Percentiles rank a stretch among this genome's conserved stretches.
These are phyloP conservation scores for Myotis myotis DNA, from an alignment of 2,797 vertebrate genomes.

Conservation along the genomic window DNA sequence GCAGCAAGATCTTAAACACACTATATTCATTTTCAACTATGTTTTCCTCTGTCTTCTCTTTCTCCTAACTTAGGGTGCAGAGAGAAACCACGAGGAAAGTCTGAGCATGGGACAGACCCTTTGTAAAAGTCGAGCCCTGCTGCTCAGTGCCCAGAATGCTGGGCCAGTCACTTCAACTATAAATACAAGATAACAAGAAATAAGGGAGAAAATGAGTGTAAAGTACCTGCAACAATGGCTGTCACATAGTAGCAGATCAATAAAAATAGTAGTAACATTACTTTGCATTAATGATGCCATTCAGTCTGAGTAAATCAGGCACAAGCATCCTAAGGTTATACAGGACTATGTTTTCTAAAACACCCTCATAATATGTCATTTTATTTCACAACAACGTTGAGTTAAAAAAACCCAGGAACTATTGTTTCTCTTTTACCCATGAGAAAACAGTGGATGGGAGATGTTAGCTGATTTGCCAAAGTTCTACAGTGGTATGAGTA, in stretches of 20 bases:
- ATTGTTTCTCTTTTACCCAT: not conserved
- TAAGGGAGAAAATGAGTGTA: not conserved
- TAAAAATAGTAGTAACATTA: not conserved
- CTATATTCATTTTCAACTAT: not conserved
- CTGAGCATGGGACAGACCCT: not conserved
- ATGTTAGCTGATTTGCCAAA: not conserved
- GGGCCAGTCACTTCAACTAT: too few relatives aligned
- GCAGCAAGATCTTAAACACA: not conserved
- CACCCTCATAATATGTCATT: not conserved
- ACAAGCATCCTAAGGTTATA: not conserved
- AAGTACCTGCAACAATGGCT: not conserved
- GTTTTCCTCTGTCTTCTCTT: not conserved
- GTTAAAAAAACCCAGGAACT: not conserved
- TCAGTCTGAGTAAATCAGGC: not conserved
- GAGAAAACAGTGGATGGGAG: not conserved
- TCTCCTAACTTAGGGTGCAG: not conserved
- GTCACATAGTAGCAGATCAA: not conserved
- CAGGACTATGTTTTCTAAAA: not conserved
- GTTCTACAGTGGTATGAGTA: not conserved
- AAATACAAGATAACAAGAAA: not conserved
- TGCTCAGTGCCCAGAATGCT: not conserved
- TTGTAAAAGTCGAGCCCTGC: not conserved
- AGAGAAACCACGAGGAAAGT: not conserved
- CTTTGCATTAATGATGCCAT: not conserved
- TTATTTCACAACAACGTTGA: not conserved